Evolutionary conservation across 1,140 invertebrate species (phyloP), one percentile per base, ranked within the genome.

Genomic region (Drosophila tani): DNA sequence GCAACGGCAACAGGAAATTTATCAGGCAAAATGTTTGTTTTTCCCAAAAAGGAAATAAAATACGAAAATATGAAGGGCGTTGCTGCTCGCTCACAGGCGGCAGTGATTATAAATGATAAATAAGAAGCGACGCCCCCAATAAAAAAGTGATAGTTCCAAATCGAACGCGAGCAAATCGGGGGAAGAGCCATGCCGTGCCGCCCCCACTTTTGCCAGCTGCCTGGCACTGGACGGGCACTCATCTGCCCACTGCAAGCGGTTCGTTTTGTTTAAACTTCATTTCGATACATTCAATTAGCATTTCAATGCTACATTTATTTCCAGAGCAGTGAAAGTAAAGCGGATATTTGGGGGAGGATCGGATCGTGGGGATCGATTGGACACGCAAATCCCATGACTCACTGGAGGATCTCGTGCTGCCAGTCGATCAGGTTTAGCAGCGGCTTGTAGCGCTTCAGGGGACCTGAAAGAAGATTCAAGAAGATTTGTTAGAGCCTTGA

Each of bases 381-480:
- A 62, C 82, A 85, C 60, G 75, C 79, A 75, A 86, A 73, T 73
- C 51, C 35, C 32, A 49, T 66, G 62, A 65, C 43, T 69, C 85
- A 91, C 47, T 70, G 66, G 66, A 92, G 79, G 43, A 91, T 81
- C 49, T 82, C 78, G 75, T 91, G 79, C 49, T 91, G 81, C 85
- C 91, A 92, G 82, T 93, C 92, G 35, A 91, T 88, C 49, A 91
- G 49, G 41, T 67, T 91, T 32, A 92, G 45, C 56, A 91, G 78
- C 4, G 92, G 92, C 64, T 93, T 93, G 32, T 85, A 92, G 24
- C 92, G 86, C 68, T 93, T 93, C 24, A 91, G 24, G 12, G 92
- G 91, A 78, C 69, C 92, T 93, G 66, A 15, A 86, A 85, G n/a
- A n/a, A n/a, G n/a, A n/a, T n/a, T 29, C 29, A 53, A 70, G 75